Evolutionary conservation across 2,888 invertebrate genomes (phyloP).

Genomic region (Calliphora vomitoria): DNA sequence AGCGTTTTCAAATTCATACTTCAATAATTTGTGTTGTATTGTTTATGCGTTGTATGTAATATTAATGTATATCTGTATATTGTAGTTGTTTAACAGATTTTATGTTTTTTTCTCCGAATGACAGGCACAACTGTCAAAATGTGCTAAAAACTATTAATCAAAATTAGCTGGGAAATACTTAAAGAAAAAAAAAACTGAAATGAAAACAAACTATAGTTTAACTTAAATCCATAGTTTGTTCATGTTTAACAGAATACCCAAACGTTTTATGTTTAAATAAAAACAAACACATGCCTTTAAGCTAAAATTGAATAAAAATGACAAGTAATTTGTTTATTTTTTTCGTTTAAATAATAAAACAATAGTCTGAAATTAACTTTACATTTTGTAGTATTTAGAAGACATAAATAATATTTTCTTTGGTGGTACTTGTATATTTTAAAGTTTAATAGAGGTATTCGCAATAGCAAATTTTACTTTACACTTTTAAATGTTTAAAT

Average conservation of each 20-base stretch:
- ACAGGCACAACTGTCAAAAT: conserved; percentile 76
- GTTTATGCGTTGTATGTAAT: too few species aligned
- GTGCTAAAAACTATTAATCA: conserved; percentile 76
- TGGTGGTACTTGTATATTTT: too few species aligned
- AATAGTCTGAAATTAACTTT: neutral
- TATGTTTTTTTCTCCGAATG: conserved; percentile 53
- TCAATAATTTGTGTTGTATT: conserved; percentile 32
- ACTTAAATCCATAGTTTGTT: conserved; percentile 22
- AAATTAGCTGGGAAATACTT: conserved; percentile 69
- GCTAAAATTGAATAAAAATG: conserved; percentile 44
- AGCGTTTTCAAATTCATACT: conserved; percentile 36
- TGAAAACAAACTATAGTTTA: conserved; percentile 13
- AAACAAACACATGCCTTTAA: conserved; percentile 26
- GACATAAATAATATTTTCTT: too few species aligned
- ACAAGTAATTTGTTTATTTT: conserved; percentile 49
- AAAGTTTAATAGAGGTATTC: too few species aligned
- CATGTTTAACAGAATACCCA: conserved; percentile 17
- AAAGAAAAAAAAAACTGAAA: conserved; percentile 21
- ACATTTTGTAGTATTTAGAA: neutral
- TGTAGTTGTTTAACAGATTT: conserved; percentile 3
- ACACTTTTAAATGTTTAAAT: too few species aligned
- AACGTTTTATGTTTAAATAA: conserved; percentile 3
- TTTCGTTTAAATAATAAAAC: neutral
- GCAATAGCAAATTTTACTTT: too few species aligned
- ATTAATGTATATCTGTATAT: neutral